Evolutionary conservation across 2,113 vertebrate genomes (phyloP).

Genomic region (Ginglymostoma cirratum): DNA sequence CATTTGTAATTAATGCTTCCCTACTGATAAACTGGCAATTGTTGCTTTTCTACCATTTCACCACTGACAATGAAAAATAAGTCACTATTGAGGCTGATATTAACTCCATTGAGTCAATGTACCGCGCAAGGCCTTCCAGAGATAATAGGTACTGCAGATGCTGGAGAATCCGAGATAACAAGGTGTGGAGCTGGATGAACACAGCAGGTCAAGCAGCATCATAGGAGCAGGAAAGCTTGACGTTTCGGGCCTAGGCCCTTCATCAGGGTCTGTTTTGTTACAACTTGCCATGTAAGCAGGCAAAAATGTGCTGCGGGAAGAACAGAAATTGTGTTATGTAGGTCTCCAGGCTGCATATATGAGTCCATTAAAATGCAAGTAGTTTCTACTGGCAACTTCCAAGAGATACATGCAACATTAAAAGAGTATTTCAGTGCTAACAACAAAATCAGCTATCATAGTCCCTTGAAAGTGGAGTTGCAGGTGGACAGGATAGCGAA

Average conservation of each 20-base stretch:
- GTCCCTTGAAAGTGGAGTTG: no score
- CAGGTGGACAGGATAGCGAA: no score
- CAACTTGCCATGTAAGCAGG: background rate
- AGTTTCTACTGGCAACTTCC: background rate
- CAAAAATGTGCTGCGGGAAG: background rate
- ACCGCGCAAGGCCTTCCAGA: background rate
- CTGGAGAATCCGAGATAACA: no score
- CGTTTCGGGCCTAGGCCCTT: no score
- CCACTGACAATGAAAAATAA: background rate
- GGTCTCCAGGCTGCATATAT: background rate
- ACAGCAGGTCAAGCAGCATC: no score
- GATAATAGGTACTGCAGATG: no score
- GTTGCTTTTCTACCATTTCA: background rate
- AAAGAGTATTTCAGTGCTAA: background rate
- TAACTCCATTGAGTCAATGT: background rate
- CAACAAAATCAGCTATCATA: background rate
- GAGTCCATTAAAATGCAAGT: background rate
- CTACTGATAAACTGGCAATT: background rate
- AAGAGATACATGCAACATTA: background rate
- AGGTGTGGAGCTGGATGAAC: no score
- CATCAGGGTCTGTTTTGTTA: background rate
- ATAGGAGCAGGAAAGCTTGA: no score
- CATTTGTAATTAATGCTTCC: background rate
- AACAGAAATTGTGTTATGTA: background rate
- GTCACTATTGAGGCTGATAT: background rate